A percentile compares a stretch with the other conserved stretches of the same genome.
Conservation (phyloP, 2,113 vertebrate species). For the Lota lota region DNA sequence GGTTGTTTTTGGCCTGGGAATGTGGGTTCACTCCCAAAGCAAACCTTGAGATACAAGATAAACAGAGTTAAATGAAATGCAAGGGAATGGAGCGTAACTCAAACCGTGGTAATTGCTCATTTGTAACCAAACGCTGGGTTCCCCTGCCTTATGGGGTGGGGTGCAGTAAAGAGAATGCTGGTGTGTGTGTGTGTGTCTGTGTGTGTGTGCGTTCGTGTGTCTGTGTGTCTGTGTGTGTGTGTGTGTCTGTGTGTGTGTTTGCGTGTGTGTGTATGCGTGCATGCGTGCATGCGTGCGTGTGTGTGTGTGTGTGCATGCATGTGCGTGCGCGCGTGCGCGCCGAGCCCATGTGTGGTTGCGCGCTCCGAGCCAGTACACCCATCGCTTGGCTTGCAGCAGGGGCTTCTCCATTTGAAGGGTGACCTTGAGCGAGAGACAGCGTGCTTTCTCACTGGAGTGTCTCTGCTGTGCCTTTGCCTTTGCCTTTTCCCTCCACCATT, state of each 20-base stretch:
- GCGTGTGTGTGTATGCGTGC: too few relatives aligned
- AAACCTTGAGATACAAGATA: conserved; percentile 55
- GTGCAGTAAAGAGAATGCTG: conserved; percentile 37
- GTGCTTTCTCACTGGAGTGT: conserved; percentile 15
- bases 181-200: too few relatives aligned
- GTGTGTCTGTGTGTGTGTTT: too few relatives aligned
- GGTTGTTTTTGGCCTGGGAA: conserved; percentile 43
- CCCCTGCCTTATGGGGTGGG: conserved; percentile 25
- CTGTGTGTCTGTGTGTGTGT: too few relatives aligned
- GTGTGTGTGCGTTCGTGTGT: too few relatives aligned
- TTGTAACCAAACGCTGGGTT: conserved; percentile 55
- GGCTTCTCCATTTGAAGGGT: conserved; percentile 54
- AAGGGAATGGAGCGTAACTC: conserved; percentile 46
- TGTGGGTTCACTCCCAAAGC: conserved; percentile 29
- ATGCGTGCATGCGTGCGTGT: too few relatives aligned
- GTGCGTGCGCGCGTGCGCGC: conserved; percentile 7
- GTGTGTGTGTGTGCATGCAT: too few relatives aligned
- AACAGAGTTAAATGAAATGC: conserved; percentile 56
- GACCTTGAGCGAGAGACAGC: conserved; percentile 58
- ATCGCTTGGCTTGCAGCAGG: conserved; percentile 44
- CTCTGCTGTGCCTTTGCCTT: conserved; percentile 14
- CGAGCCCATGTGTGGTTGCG: conserved; percentile 48
- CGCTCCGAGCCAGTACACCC: conserved; percentile 48
- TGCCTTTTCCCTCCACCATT: conserved; percentile 38
- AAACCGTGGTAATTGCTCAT: conserved; percentile 54